Base-by-base conservation (phyloP, 2,797 vertebrate genomes). In the Sebastolobus alascanus region DNA sequence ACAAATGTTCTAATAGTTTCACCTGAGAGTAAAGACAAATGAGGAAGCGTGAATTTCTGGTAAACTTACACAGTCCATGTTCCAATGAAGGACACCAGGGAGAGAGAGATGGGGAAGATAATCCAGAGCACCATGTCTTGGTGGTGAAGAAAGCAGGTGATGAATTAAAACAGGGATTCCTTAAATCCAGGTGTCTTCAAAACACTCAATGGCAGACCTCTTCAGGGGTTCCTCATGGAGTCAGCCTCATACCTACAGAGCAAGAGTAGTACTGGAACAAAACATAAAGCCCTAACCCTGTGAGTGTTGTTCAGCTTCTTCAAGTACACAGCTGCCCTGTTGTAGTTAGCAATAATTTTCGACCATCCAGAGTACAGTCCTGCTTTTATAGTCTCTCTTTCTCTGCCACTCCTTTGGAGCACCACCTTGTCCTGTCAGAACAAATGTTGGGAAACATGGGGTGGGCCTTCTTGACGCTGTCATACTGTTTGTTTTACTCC, bases 11-110 rank as follows among this genome's bases (percentile, higher is more conserved):
- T 33, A 16, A 60, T 40, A 25, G 9, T 37, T 77, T 75, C 4
- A 73, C 29, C 4, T 52, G 43, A 27, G 6, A 43, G 55, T 73
- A 63, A 71, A 74, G 25, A 37, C n/a, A 73, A 63, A 82, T 50
- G 3, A 67, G 4, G 69, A 59, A 68, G 11, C 7, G 29, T 65
- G 22, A 55, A 68, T 70, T 61, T 63, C n/a, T 50, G 25, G 37
- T 77, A 76, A 73, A 96, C 96, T 96, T 94, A 96, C 96, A 96
- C 90, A 54, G 72, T 75, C 96, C 96, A 96, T 25, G 95, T 96
- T 68, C 96, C 96, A 59, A 96, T 50, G 72, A 96, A 90, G 58
- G 96, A 96, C 63, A 96, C 81, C 61, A 94, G 81, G 12, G 94
- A 90, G 56, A 96, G 92, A 13, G 77, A 59, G 70, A 96, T 88